Base-by-base conservation (phyloP, 2,113 vertebrate genomes). In the Anoura caudifer region DNA sequence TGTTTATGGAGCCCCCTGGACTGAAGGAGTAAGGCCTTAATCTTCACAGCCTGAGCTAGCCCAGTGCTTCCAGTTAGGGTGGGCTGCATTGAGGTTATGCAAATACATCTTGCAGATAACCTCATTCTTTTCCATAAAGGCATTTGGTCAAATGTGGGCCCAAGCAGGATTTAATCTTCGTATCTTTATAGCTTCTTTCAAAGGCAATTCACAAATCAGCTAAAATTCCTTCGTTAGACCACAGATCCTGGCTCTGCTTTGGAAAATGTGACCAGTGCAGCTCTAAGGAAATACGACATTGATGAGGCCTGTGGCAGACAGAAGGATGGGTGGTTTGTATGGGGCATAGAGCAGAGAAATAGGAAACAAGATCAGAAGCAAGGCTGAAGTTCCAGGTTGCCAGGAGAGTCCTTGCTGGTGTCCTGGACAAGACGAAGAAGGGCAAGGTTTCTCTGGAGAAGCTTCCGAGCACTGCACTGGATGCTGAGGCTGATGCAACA, bases 171-270 rank as follows among this genome's bases (percentile, higher is more conserved):
- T 94, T 91, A 70, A 87, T 87, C 52, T 75, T 90, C 70, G 1
- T 83, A n/a, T 93, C 67, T 96, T 75, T 56, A 70, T 83, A 88
- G 80, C 24, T 73, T 38, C 90, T 91, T 95, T 79, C 91, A 75
- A 86, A 93, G 69, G 24, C 43, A 90, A 54, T 73, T 91, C 61
- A 87, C 33, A 56, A 59, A 50, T 61, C 16, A 22, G 54, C n/a
- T 47, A 17, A 87, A 76, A 93, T 96, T 82, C 79, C 72, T 92
- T 45, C 65, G 65, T 92, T 65, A 93, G 77, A 85, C 41, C 38
- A 59, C 73, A 80, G 61, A 19, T 87, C 50, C 65, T 70, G 91
- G 90, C 8, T 85, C n/a, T 61, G 72, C 61, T 95, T 97, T 73
- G 50, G 73, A 63, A 83, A 95, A 83, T 59, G n/a, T 91, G 91